Evolutionary conservation across 2,888 invertebrate genomes (phyloP).

Genomic region (Hedychridium roseum): DNA sequence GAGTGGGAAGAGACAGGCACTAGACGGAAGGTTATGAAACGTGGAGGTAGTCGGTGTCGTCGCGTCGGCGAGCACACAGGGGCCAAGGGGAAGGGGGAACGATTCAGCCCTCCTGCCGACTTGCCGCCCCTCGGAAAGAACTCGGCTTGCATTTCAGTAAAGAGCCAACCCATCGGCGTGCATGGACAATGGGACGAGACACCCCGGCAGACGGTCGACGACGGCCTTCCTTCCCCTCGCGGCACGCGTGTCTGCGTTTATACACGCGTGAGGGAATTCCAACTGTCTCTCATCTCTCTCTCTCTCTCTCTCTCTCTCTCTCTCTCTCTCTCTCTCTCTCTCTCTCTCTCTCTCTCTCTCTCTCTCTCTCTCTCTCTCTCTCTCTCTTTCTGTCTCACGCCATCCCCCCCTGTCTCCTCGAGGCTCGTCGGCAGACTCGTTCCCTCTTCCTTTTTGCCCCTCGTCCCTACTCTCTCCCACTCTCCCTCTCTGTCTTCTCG

Average conservation of each 20-base stretch:
- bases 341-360: slow-evolving; percentile 7
- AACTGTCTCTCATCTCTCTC: slow-evolving; percentile 22
- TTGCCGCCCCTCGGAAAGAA: too few relatives aligned
- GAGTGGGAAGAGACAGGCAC: too few relatives aligned
- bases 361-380: slow-evolving; percentile 5
- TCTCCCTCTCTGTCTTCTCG: too few relatives aligned
- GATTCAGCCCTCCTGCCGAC: too few relatives aligned
- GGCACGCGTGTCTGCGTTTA: slow-evolving; percentile 31
- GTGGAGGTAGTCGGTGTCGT: too few relatives aligned
- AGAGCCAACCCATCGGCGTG: slow-evolving; percentile 48
- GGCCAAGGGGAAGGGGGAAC: too few relatives aligned
- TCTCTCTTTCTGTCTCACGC: slow-evolving; percentile 17
- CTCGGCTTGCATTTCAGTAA: slow-evolving; percentile 47
- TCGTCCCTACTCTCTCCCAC: slow-evolving; percentile 24
- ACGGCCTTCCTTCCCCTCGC: slow-evolving; percentile 38
- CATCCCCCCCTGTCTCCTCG: slow-evolving; percentile 14
- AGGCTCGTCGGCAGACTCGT: slow-evolving; percentile 20
- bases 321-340: slow-evolving; percentile 6
- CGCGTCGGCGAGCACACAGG: too few relatives aligned
- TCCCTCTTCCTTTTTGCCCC: slow-evolving; percentile 11
- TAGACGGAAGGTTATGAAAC: too few relatives aligned
- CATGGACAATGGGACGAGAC: slow-evolving; percentile 50
- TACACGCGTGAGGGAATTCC: slow-evolving; percentile 16
- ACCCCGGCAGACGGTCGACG: slow-evolving; percentile 47
- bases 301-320: slow-evolving; percentile 11